Conservation (phyloP, 35 echinoderm and acorn worm genomes). For the Eucidaris tribuloides region DNA sequence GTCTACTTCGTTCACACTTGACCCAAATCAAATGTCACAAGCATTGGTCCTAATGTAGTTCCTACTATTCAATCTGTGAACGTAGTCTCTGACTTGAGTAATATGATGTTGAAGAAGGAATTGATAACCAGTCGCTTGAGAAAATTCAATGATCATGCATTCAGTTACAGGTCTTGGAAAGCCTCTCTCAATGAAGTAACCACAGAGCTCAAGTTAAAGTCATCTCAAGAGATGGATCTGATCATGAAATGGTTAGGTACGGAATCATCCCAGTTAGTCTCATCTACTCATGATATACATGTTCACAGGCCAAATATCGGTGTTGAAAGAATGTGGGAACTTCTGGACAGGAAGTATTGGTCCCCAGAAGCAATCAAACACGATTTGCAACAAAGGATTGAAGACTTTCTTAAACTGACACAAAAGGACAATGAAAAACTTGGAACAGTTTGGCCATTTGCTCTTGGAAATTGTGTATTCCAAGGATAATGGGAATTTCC, state of each 20-base stretch:
- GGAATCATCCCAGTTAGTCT: constrained; percentile 18
- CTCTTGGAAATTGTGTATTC: background rate
- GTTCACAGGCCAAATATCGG: constrained; percentile 42
- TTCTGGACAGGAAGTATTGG: constrained; percentile 46
- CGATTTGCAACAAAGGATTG: constrained; percentile 41
- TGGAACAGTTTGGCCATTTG: background rate
- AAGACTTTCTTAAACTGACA: constrained; percentile 31
- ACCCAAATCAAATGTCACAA: no score
- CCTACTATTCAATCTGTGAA: no score
- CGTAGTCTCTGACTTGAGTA: no score
- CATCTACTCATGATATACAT: constrained; percentile 58
- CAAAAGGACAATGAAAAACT: constrained; percentile 7
- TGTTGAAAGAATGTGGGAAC: constrained; percentile 40
- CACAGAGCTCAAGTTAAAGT: constrained; percentile 27
- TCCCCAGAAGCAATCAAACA: constrained; percentile 66
- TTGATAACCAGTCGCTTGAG: background rate
- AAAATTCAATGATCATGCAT: constrained; percentile 47
- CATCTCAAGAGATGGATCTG: constrained; percentile 52
- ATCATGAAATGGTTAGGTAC: constrained; percentile 40
- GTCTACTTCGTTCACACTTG: no score
- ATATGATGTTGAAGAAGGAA: constrained; percentile 11
- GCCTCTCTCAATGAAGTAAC: constrained; percentile 48
- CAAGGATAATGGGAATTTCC: background rate
- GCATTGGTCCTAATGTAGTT: no score
- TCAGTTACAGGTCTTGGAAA: constrained; percentile 52